phyloP scores from a whole-genome alignment of 1,140 invertebrate genomes.

The Globodera rostochiensis region DNA sequence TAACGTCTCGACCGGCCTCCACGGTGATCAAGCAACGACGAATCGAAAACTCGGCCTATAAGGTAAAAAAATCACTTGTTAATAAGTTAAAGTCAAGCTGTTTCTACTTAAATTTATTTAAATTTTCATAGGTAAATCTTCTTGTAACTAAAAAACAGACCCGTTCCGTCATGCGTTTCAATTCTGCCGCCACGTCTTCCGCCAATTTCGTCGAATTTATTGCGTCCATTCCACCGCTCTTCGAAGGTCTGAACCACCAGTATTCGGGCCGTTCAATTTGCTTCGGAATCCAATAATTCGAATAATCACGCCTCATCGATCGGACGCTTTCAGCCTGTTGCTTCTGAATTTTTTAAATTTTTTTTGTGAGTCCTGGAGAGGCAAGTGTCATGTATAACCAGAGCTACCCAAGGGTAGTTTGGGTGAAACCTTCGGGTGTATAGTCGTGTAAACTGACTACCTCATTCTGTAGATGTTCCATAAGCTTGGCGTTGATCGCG shows the following conservation, averaged over 20 bases:
- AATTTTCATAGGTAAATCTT: no score
- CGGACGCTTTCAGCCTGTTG: background rate
- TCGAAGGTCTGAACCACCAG: conserved; percentile 55
- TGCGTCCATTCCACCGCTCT: conserved; percentile 5
- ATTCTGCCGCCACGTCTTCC: background rate
- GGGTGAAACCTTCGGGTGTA: no score
- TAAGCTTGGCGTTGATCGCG: conserved; percentile 75
- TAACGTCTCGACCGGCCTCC: conserved; percentile 85
- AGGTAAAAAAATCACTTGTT: background rate
- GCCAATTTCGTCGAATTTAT: background rate
- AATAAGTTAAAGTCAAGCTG: no score
- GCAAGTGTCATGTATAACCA: no score
- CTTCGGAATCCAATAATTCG: conserved; percentile 60
- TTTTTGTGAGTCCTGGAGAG: no score
- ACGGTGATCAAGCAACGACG: conserved; percentile 75
- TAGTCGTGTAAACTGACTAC: background rate
- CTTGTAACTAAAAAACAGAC: background rate
- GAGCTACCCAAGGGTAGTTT: no score
- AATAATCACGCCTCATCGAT: conserved; percentile 46
- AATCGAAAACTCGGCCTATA: conserved; percentile 66
- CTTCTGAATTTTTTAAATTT: conserved; percentile 3
- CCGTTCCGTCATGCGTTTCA: conserved; percentile 2
- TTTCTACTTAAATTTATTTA: background rate
- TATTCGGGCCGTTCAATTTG: conserved; percentile 49
- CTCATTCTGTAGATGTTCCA: conserved; percentile 64